Evolutionary conservation across 2,888 invertebrate genomes (phyloP), one percentile per base, ranked within the genome.

Genomic region (Cylloceria caligata): DNA sequence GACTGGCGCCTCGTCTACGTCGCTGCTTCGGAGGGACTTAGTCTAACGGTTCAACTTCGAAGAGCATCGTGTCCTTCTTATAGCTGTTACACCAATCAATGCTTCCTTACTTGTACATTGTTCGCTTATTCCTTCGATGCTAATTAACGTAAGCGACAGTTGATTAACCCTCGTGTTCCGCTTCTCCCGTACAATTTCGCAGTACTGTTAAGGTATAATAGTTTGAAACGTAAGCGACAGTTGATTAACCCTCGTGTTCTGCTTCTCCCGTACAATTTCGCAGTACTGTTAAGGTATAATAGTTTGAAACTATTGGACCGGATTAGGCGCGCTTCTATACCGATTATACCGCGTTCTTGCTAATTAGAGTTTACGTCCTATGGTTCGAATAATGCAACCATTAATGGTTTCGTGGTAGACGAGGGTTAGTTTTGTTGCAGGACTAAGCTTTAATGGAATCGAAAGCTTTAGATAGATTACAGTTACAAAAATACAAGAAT

Each of bases 351-450:
- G 36, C 36, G 47, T 77, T 57, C 52, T 24, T 16, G 67, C 67
- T 73, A 81, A 69, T 77, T 81, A 73, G 77, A 81, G 55, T 39
- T 39, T 21, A 16, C 45, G 72, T 4, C 55, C 69, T 64, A 73
- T 73, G 34, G 11, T 72, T 62, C 39, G 19, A 30, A 57, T 64
- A 21, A 19, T 11, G 49, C 24, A 24, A 49, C 4, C 9, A 7
- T 24, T 49, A 49, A 49, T 49, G 21, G 11, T 1, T n/a, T 5
- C 3, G 4, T 45, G 45, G 16, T 45, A 27, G 55, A n/a, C 27
- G 3, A 55, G 3, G 27, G 11, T 5, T 3, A 13, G 13, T 27
- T 55, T 24, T 5, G 24, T 24, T 27, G 27, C 27, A 27, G 27
- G n/a, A 55, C 5, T 55, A 16, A 13, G 11, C 6, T 27, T 27